Base-by-base conservation (phyloP, 2,797 vertebrate species). In the Danio jaintianensis region DNA sequence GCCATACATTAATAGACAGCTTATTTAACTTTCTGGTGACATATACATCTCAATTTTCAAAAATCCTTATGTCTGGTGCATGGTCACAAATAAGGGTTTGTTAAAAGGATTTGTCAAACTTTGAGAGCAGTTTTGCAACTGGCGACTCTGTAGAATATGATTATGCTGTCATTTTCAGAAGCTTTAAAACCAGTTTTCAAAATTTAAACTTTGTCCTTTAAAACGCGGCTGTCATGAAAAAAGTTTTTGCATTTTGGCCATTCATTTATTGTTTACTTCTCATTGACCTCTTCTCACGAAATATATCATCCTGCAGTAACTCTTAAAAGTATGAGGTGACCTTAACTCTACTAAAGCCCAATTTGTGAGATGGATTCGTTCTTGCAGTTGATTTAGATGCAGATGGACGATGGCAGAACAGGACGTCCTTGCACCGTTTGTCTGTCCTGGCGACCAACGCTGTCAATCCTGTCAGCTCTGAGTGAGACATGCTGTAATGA, bases 281-380 rank as follows among this genome's bases (percentile, higher is more conserved):
- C 7, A n/a, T 18, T 68, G 52, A 47, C 11, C 63, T 16, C 42
- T 47, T 67, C 53, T 58, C 2, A 22, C 42, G 38, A 56, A 56
- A 58, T 38, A 56, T 56, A 56, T 77, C 56, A 63, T 47, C 52
- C 22, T 5, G 7, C 52, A 77, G 58, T 67, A 40, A 18, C 40
- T 68, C 48, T 73, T 73, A 43, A 78, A 66, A 67, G 47, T 43
- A 59, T 67, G 75, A 73, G 67, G 64, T 75, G 62, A 55, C 38
- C 63, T 79, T 68, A 40, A 75, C 55, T 75, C 22, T 48, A 53
- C 48, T 67, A 79, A 70, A 42, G 47, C 74, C 72, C 78, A 80
- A 85, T 83, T 86, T 85, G 84, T 55, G 50, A 86, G 82, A 80
- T 85, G 86, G 75, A 81, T 80, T 69, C 83, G 81, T 84, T 81